Base-by-base conservation (phyloP, 92 coral and sea anemone genomes). In the Phenganax subtilis region DNA sequence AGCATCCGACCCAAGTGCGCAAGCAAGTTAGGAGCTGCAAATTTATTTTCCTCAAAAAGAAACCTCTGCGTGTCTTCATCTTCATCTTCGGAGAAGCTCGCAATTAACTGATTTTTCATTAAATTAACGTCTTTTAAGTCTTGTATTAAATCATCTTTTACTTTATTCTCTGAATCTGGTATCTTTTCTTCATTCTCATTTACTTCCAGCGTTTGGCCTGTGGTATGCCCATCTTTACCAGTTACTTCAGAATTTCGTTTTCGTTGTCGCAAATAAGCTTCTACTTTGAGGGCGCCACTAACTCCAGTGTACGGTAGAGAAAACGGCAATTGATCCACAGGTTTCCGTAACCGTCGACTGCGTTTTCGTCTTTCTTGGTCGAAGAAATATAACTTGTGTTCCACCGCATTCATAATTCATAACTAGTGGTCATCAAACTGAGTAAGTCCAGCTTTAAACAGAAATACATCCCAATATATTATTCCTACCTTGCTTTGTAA, bases 21-120 rank as follows among this genome's bases (percentile, higher is more conserved):
- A 27, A 93, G 90, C 57, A 93, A 85, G 83, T 93, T 93, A 51
- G 97, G 98, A 25, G 98, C 97, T 3, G 98, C 98, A 69, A 93
- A 93, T 76, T 93, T 93, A 71, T 93, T 93, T 65, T 93, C 97
- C 77, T 93, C 97, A 85, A 93, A 93, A 57, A 93, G 85, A 85
- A 93, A 93, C 55, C 98, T 62, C 75, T 93, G 98, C 9, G 98
- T 93, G 75, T 93, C 97, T 79, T 93, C 98, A 15, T 93, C 98
- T 30, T 93, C 98, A 60, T 93, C 98, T 72, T 86, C 86, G 16
- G 82, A 84, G 68, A 87, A 81, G 3, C 82, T 59, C 15, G 84
- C 79, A 68, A 85, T 78, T 53, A 75, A 59, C 70, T 75, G 81
- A 57, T 81, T 88, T 15, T 69, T 81, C 5, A 80, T 77, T 44